Conservation (phyloP, 2,113 vertebrate genomes). For the Pituophis catenifer region DNA sequence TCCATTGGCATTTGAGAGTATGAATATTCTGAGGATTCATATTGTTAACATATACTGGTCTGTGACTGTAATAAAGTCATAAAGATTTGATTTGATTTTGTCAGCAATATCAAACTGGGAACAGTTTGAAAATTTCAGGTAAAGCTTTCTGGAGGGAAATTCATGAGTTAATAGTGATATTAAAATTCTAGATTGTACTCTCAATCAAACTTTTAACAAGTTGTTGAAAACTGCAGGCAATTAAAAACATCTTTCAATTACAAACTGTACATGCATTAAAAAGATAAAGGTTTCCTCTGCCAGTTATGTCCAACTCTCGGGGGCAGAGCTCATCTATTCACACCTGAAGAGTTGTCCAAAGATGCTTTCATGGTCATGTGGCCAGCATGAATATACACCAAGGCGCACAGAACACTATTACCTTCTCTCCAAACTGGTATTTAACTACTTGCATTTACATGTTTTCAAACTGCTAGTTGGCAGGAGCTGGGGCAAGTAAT, state of each 20-base stretch:
- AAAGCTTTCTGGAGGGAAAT: not conserved
- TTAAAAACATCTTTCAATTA: not conserved
- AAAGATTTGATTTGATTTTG: not conserved
- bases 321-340: not conserved
- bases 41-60: not conserved
- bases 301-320: not conserved
- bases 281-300: not conserved
- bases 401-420: not conserved
- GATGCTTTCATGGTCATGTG: not conserved
- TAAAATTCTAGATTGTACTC: not conserved
- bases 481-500: not conserved
- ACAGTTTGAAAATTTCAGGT: not conserved
- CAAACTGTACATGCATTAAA: not conserved
- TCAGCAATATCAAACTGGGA: not conserved
- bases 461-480: not conserved
- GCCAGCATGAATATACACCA: not conserved
- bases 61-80: not conserved
- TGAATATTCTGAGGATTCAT: not conserved
- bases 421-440: not conserved
- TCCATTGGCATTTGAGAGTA: too few species aligned
- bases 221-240: not conserved
- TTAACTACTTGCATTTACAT: not conserved
- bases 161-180: not conserved
- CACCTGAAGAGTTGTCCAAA: not conserved
- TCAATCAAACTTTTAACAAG: not conserved